Evolutionary conservation across 2,797 vertebrate genomes (phyloP).

Genomic region (Phoeniculus purpureus): DNA sequence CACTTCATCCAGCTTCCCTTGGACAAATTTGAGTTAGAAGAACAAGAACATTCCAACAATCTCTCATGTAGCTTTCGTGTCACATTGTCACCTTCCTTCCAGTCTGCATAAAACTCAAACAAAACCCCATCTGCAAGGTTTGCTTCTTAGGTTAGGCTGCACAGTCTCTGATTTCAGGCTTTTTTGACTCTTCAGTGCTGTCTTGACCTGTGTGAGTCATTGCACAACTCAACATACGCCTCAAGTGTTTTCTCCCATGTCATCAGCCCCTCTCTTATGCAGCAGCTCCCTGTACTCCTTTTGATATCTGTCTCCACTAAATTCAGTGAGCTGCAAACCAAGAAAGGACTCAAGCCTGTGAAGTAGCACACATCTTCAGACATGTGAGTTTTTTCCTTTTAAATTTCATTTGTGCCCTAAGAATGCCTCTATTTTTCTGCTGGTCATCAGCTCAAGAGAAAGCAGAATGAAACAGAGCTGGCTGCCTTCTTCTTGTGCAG

Average conservation of each 20-base stretch:
- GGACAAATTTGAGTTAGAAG: background rate
- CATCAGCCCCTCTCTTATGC: background rate
- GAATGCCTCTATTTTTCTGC: background rate
- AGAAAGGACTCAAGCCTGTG: background rate
- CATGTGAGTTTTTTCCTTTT: background rate
- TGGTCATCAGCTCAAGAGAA: background rate
- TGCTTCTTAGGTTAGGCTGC: background rate
- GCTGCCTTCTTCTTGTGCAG: background rate
- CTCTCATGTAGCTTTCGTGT: background rate
- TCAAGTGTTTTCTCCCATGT: background rate
- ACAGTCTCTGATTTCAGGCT: background rate
- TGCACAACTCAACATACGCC: background rate
- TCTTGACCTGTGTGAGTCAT: background rate
- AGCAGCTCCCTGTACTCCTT: background rate
- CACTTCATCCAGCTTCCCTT: no score
- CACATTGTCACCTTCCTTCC: background rate
- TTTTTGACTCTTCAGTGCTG: background rate
- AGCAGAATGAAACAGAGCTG: background rate
- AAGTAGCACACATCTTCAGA: background rate
- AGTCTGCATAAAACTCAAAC: accelerated
- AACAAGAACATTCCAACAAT: background rate
- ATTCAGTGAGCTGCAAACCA: background rate
- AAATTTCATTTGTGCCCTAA: background rate
- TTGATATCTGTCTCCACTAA: background rate
- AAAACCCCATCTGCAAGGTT: background rate